Evolutionary conservation across 2,113 vertebrate genomes (phyloP).

Genomic region (Lepus timidus): DNA sequence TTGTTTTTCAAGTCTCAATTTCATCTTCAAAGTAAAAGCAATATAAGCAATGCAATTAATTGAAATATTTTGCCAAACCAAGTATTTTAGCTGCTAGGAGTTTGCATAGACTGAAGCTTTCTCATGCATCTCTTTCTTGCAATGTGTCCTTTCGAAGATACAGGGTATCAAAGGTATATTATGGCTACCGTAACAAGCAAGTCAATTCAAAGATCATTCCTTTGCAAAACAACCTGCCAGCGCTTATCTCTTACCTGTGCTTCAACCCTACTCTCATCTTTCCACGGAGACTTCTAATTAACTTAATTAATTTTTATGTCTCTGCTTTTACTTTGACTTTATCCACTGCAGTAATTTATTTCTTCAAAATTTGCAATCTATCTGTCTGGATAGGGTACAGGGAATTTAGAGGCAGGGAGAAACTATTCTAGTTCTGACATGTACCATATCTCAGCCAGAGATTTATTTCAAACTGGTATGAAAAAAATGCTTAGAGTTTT

Average conservation of each 20-base stretch:
- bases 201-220: conserved; percentile 10
- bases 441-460: conserved; percentile 27
- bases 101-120: not conserved
- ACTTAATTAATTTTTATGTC: not conserved
- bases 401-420: not conserved
- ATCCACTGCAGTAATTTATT: not conserved
- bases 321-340: not conserved
- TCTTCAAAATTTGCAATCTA: not conserved
- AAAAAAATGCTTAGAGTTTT: conserved; percentile 1
- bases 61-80: not conserved
- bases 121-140: not conserved
- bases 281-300: not conserved
- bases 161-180: not conserved
- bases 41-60: not conserved
- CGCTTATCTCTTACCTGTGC: not conserved
- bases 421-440: not conserved
- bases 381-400: not conserved
- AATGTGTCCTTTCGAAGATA: not conserved
- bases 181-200: not conserved
- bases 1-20: not conserved
- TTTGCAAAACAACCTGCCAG: conserved; percentile 33
- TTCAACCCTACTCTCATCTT: not conserved
- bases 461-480: not conserved
- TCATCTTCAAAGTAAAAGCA: not conserved
- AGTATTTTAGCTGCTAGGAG: not conserved